phyloP scores from a whole-genome alignment of 1,140 invertebrate genomes.

The Homalodisca vitripennis region DNA sequence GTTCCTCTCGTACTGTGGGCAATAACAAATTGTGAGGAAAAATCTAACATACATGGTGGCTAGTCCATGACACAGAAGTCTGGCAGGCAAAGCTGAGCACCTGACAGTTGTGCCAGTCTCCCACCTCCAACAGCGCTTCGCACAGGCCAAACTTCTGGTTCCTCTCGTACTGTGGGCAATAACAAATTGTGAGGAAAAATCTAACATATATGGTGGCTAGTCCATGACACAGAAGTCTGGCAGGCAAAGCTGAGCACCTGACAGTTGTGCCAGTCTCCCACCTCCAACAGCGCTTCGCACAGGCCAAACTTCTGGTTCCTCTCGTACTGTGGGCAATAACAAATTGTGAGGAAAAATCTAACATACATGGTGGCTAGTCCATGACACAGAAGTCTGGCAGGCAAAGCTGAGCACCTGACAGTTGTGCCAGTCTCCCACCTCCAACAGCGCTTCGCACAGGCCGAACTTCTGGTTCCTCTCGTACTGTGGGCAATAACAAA shows the following conservation, averaged over 20 bases:
- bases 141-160: conserved; percentile 96
- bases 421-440: conserved; percentile 88
- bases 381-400: conserved; percentile 81
- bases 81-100: conserved; percentile 79
- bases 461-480: conserved; percentile 91
- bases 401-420: conserved; percentile 74
- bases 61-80: conserved; percentile 77
- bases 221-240: conserved; percentile 80
- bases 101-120: conserved; percentile 85
- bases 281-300: conserved; percentile 81
- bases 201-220: too few species aligned
- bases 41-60: too few species aligned
- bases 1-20: conserved; percentile 67
- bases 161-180: conserved; percentile 57
- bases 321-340: conserved; percentile 57
- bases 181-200: too few species aligned
- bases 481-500: conserved; percentile 57
- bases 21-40: too few species aligned
- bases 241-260: conserved; percentile 73
- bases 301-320: conserved; percentile 93
- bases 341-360: too few species aligned
- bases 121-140: conserved; percentile 84
- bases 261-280: conserved; percentile 90
- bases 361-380: conserved; percentile 73
- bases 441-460: conserved; percentile 83